Evolutionary conservation across 1,140 invertebrate genomes (phyloP).

Genomic region (Caenorhabditis inopinata): DNA sequence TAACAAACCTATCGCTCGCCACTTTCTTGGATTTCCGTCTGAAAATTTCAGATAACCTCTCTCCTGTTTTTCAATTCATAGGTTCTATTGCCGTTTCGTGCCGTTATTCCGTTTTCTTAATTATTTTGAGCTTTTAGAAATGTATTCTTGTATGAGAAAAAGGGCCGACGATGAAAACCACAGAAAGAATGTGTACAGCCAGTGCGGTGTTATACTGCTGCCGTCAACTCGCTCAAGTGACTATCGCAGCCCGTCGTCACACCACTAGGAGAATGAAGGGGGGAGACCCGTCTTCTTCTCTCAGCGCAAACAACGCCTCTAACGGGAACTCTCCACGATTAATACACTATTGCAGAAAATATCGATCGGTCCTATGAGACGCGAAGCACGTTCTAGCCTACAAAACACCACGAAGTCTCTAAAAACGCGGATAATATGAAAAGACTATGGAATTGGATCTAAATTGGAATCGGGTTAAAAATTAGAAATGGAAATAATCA

Average conservation of each 20-base stretch:
- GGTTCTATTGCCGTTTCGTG: no score
- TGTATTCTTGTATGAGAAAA: background rate
- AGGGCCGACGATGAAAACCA: constrained; percentile 16
- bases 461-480: background rate
- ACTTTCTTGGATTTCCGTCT: no score
- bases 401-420: no score
- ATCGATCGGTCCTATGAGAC: background rate
- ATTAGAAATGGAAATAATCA: background rate
- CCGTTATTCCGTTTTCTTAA: no score
- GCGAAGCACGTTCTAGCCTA: background rate
- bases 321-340: background rate
- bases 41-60: no score
- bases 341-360: background rate
- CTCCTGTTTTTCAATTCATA: no score
- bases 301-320: constrained; percentile 8
- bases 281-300: background rate
- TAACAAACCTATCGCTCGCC: no score
- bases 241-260: background rate
- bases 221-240: background rate
- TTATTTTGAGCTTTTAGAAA: no score
- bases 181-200: background rate
- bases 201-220: background rate
- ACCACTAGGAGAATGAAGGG: background rate
- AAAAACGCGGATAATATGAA: no score
- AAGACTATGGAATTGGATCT: background rate